Evolutionary conservation across 2,888 invertebrate genomes (phyloP).

Genomic region (Caenorhabditis angaria): DNA sequence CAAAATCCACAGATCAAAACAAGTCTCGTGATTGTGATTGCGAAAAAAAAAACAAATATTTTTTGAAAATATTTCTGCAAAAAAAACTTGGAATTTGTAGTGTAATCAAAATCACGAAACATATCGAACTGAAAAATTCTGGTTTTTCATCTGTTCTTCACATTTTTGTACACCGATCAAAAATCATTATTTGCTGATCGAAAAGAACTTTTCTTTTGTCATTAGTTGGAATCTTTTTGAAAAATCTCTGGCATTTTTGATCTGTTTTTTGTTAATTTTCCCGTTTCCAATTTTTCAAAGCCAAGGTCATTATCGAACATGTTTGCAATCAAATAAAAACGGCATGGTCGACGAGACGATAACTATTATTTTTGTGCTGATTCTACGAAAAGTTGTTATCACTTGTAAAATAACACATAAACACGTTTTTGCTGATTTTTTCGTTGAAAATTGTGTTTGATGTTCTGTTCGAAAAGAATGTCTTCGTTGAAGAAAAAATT

Average conservation of each 20-base stretch:
- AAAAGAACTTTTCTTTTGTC: too few relatives aligned
- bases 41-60: too few relatives aligned
- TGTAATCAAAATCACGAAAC: background rate
- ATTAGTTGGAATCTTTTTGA: background rate
- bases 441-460: background rate
- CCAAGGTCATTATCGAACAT: background rate
- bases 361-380: slow-evolving; percentile 4
- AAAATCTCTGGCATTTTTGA: background rate
- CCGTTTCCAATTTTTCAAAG: background rate
- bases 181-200: background rate
- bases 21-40: background rate
- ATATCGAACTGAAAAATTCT: background rate
- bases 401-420: slow-evolving; percentile 2
- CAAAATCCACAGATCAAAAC: background rate
- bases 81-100: background rate
- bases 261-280: background rate
- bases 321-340: background rate
- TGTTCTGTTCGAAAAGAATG: background rate
- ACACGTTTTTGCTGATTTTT: background rate
- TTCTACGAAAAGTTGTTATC: background rate
- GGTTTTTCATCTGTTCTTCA: background rate
- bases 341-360: too few relatives aligned
- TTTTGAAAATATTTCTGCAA: background rate
- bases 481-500: background rate
- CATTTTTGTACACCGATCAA: background rate